Evolutionary conservation across 2,797 vertebrate species (phyloP).

Genomic region (Rhabdophis nuchalis): DNA sequence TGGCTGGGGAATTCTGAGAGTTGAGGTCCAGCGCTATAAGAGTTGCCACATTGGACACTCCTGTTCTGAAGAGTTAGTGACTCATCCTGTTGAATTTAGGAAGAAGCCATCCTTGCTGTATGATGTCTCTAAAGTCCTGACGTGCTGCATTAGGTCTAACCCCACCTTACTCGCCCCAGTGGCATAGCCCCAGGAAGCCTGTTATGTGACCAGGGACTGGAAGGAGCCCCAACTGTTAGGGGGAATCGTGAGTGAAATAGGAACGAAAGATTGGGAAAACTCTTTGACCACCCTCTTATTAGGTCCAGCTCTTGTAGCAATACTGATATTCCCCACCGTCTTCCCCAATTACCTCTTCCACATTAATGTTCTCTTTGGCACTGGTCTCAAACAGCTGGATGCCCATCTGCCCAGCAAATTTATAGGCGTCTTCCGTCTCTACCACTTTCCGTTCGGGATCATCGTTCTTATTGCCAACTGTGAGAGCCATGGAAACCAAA

Average conservation of each 20-base stretch:
- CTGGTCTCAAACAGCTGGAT: constrained; percentile 98
- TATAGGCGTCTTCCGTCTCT: constrained; percentile 95
- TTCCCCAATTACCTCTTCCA: constrained; percentile 85
- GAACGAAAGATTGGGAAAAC: not conserved
- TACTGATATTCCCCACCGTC: fast-evolving
- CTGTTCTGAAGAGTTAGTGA: too few species aligned
- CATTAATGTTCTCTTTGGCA: constrained; percentile 97
- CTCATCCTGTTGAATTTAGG: not conserved
- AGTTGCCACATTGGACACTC: too few species aligned
- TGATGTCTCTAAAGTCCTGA: not conserved
- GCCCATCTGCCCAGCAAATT: constrained; percentile 98
- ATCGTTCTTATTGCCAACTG: constrained; percentile 98
- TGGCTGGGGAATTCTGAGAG: too few species aligned
- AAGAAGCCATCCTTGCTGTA: not conserved
- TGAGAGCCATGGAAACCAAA: constrained; percentile 24
- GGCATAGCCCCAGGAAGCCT: not conserved
- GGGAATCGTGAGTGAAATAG: not conserved
- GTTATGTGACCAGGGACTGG: not conserved
- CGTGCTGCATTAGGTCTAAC: not conserved
- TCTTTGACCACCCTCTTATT: too few species aligned
- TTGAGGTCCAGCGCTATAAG: too few species aligned
- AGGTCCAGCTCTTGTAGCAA: not conserved
- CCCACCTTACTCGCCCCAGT: not conserved
- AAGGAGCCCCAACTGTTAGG: too few species aligned
- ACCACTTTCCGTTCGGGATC: constrained; percentile 97